These are phyloP conservation scores for Brachionus manjavacas DNA, from an alignment of 1,140 invertebrate genomes.

Conservation along the genomic window DNA sequence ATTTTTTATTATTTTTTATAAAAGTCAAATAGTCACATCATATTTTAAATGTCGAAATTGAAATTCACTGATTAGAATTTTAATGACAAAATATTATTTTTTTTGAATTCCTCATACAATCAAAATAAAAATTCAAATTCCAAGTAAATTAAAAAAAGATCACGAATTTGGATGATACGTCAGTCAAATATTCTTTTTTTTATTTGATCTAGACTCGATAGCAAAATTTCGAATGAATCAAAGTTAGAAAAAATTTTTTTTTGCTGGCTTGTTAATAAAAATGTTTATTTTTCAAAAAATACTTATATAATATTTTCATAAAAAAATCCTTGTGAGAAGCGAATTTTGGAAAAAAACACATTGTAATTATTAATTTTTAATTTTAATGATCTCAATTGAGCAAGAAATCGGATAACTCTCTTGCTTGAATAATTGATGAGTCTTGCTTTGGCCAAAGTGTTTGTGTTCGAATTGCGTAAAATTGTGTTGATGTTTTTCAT, in stretches of 20 bases:
- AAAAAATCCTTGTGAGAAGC: background rate
- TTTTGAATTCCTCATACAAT: background rate
- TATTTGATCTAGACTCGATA: background rate
- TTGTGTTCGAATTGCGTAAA: constrained; percentile 1
- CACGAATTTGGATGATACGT: background rate
- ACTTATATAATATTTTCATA: background rate
- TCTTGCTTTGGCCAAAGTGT: background rate
- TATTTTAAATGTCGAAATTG: background rate
- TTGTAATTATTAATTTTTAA: background rate
- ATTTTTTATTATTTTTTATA: too few relatives aligned
- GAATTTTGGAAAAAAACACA: background rate
- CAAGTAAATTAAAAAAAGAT: background rate
- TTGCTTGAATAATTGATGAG: background rate
- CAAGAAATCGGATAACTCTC: background rate
- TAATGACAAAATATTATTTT: background rate
- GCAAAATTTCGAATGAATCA: background rate
- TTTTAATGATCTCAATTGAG: background rate
- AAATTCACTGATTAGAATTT: background rate
- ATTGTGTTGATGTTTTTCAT: background rate
- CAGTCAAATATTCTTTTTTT: background rate
- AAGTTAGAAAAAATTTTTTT: background rate
- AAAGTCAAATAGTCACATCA: background rate
- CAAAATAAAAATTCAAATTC: background rate
- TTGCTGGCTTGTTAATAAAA: background rate
- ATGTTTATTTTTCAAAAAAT: too few relatives aligned